These are phyloP conservation scores for Drosophila engyochracea DNA, from an alignment of 2,888 invertebrate genomes.

Conservation along the genomic window DNA sequence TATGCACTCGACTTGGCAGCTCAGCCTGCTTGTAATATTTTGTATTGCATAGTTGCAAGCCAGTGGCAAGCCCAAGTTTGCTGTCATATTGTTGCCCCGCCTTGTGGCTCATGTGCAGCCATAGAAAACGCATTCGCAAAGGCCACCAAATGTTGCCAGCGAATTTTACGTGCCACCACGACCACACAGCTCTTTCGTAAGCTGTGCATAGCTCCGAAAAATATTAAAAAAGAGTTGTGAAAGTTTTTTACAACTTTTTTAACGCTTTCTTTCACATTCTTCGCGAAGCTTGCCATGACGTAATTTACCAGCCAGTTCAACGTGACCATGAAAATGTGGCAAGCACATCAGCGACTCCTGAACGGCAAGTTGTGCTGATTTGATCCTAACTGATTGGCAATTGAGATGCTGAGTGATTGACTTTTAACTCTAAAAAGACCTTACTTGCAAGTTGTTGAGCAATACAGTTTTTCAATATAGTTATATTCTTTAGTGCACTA, in stretches of 20 bases:
- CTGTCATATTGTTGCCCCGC: constrained; percentile 39
- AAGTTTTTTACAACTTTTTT: constrained; percentile 52
- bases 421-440: background rate
- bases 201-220: background rate
- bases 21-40: constrained; percentile 64
- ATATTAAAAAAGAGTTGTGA: constrained; percentile 40
- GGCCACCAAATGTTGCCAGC: constrained; percentile 61
- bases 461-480: background rate
- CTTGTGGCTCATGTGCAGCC: constrained; percentile 55
- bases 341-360: constrained; percentile 3
- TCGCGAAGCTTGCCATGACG: constrained; percentile 47
- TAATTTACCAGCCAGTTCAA: constrained; percentile 66
- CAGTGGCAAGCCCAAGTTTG: constrained; percentile 9
- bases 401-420: constrained; percentile 14
- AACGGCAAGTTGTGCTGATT: background rate
- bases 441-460: background rate
- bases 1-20: constrained; percentile 60
- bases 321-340: constrained; percentile 70
- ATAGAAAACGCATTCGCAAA: constrained; percentile 61
- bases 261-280: constrained; percentile 25
- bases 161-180: constrained; percentile 58
- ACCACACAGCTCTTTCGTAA: constrained; percentile 19
- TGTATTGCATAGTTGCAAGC: constrained; percentile 57
- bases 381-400: background rate
- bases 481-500: background rate